phyloP scores from a whole-genome alignment of 2,113 vertebrate species.

The Saimiri boliviensis region DNA sequence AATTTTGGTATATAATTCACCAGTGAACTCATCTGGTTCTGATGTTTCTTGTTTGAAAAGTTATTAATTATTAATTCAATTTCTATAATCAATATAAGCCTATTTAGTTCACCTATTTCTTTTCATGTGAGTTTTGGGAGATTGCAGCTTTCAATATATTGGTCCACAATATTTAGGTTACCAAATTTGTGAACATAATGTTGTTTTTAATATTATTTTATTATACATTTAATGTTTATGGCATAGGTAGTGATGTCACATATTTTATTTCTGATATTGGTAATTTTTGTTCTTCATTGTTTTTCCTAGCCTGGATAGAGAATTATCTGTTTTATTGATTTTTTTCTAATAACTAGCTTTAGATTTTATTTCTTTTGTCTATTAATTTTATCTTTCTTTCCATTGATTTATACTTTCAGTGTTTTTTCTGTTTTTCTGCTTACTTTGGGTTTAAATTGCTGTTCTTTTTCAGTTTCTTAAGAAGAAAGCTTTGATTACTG shows the following conservation, averaged over 20 bases:
- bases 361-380: neutral
- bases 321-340: neutral
- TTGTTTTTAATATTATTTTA: neutral
- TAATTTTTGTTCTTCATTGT: neutral
- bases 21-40: neutral
- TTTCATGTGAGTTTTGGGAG: neutral
- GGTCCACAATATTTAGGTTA: neutral
- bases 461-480: neutral
- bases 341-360: neutral
- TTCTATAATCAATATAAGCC: neutral
- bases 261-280: neutral
- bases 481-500: neutral
- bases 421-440: neutral
- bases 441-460: neutral
- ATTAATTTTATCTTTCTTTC: neutral
- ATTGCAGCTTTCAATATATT: neutral
- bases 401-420: neutral
- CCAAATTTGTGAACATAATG: neutral
- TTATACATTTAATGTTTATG: neutral
- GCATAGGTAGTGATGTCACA: neutral
- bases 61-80: neutral
- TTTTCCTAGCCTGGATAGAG: neutral
- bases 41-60: neutral
- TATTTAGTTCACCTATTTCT: neutral
- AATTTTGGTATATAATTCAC: neutral